Evolutionary conservation across 2,888 invertebrate species (phyloP).

Genomic region (Lasioglossum calceatum): DNA sequence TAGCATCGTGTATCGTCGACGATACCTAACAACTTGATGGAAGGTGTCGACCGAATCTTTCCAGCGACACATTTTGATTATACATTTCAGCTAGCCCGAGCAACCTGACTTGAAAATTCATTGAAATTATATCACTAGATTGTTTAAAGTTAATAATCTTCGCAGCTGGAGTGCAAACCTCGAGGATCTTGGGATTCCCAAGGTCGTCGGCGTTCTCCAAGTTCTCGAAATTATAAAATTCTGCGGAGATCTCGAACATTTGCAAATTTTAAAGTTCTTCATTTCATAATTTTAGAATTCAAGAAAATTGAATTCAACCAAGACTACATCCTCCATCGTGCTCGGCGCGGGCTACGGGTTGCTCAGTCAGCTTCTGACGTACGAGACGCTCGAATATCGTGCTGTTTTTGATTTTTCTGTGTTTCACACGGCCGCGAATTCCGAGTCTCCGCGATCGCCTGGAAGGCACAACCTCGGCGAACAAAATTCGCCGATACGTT

Average conservation of each 20-base stretch:
- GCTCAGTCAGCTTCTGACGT: constrained; percentile 56
- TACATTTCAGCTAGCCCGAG: constrained; percentile 40
- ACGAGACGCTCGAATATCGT: constrained; percentile 64
- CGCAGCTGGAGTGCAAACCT: too few species aligned
- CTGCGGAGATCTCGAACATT: not conserved
- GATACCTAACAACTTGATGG: constrained; percentile 69
- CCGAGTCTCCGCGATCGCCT: constrained; percentile 42
- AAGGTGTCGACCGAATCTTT: constrained; percentile 62
- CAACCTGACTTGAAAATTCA: constrained; percentile 14
- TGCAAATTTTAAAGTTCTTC: not conserved
- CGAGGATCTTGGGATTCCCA: not conserved
- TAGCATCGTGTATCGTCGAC: constrained; percentile 47
- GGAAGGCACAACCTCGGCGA: constrained; percentile 71
- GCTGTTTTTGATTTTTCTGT: constrained; percentile 63
- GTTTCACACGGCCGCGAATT: constrained; percentile 30
- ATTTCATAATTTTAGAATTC: not conserved
- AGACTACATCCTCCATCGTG: not conserved
- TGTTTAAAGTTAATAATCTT: not conserved
- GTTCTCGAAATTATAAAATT: not conserved
- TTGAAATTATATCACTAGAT: not conserved
- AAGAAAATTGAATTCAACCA: not conserved
- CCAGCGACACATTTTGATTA: constrained; percentile 68
- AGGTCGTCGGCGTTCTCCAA: not conserved
- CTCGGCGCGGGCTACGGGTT: not conserved
- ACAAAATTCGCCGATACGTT: constrained; percentile 60